Percentiles rank a stretch among this genome's conserved stretches.
Conservation (phyloP, 2,888 invertebrate species). For the Acheta domesticus region DNA sequence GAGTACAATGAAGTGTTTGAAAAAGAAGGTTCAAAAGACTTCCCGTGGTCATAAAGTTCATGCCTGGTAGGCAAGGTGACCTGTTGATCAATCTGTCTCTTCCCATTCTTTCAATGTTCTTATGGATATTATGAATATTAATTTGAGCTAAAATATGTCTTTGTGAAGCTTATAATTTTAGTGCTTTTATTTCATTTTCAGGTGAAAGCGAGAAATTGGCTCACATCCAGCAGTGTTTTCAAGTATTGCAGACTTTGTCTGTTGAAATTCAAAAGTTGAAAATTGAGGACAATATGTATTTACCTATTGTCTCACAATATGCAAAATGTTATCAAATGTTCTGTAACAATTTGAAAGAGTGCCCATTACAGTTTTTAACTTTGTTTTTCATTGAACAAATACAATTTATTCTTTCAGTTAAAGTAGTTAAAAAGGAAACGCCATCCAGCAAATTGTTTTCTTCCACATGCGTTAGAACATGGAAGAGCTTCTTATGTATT, state of each 20-base stretch:
- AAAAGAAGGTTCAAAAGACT: no score
- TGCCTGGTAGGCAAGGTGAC: no score
- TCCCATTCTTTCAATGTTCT: no score
- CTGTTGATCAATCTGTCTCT: no score
- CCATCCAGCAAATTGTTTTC: not conserved
- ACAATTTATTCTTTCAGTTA: not conserved
- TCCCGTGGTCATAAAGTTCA: no score
- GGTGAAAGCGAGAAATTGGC: not conserved
- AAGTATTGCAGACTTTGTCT: not conserved
- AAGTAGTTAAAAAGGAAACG: not conserved
- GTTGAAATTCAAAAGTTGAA: not conserved
- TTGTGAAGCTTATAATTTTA: no score
- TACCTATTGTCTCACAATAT: not conserved
- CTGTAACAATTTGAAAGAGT: not conserved
- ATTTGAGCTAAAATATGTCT: no score
- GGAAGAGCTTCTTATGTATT: not conserved
- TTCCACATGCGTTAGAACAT: not conserved
- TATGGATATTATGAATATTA: no score
- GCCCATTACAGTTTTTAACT: not conserved
- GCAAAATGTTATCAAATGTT: not conserved
- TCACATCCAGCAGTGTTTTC: not conserved
- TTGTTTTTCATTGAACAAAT: not conserved
- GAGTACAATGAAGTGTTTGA: no score
- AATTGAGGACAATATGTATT: not conserved
- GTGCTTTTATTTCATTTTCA: not conserved